These are phyloP conservation scores for Squalus acanthias DNA, from an alignment of 2,797 vertebrate genomes.

Conservation along the genomic window DNA sequence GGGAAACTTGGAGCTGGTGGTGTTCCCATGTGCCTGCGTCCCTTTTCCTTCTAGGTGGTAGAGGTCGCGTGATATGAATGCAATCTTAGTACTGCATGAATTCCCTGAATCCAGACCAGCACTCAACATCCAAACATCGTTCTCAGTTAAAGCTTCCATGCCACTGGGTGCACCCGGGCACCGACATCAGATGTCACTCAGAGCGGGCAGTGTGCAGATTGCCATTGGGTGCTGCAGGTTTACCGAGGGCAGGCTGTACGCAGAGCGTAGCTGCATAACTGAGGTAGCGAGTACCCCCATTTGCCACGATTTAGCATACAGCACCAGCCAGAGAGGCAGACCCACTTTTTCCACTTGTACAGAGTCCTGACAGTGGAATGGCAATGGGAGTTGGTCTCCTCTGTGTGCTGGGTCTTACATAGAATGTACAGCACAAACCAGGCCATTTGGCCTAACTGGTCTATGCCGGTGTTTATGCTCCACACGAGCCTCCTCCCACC, in stretches of 20 bases:
- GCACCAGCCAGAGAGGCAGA: neutral
- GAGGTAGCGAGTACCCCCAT: neutral
- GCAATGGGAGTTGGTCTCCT: neutral
- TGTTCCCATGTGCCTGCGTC: too few species aligned
- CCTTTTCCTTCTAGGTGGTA: too few species aligned
- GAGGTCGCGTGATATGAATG: neutral
- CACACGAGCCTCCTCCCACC: neutral
- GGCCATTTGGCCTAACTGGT: neutral
- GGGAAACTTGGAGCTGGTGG: too few species aligned
- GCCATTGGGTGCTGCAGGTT: neutral
- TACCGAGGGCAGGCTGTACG: neutral
- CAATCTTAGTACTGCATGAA: neutral
- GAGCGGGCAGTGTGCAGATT: neutral
- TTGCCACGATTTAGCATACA: neutral
- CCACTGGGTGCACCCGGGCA: neutral
- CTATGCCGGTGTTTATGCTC: neutral
- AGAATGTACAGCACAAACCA: neutral
- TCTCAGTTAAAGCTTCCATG: neutral
- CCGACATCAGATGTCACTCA: neutral
- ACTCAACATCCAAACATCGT: neutral
- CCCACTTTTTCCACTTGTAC: neutral
- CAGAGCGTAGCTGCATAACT: neutral
- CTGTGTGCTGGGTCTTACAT: neutral
- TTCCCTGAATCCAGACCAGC: neutral
- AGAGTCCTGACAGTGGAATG: neutral